A percentile compares a stretch with the other conserved stretches of the same genome.
Evolutionary conservation across 2,888 invertebrate species (phyloP).

Genomic region (Alentia gelatinosa): DNA sequence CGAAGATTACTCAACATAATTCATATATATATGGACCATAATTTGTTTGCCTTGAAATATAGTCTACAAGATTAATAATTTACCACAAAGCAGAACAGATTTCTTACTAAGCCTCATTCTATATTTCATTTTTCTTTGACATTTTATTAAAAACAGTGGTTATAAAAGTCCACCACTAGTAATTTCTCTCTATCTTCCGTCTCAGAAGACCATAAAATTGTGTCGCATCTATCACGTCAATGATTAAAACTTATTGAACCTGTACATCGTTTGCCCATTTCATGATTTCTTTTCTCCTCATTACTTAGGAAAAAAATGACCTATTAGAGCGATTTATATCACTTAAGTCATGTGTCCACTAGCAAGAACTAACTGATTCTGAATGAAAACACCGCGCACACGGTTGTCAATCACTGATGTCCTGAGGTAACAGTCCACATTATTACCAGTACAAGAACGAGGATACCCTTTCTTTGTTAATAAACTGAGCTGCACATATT

Average conservation of each 20-base stretch:
- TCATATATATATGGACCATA: no score
- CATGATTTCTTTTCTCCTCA: neutral
- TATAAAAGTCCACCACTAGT: neutral
- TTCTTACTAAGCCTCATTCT: neutral
- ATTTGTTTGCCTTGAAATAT: no score
- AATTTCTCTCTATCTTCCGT: neutral
- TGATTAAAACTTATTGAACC: conserved; percentile 6
- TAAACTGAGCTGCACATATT: neutral
- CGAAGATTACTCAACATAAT: no score
- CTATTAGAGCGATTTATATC: neutral
- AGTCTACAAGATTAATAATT: no score
- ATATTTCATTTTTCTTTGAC: neutral
- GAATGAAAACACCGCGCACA: neutral
- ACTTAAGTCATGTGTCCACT: neutral
- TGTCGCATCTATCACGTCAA: neutral
- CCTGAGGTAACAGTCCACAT: neutral
- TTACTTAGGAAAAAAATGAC: neutral
- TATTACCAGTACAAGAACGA: neutral
- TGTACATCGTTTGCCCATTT: neutral
- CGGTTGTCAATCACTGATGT: neutral
- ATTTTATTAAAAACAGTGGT: conserved; percentile 16
- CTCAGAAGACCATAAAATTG: conserved; percentile 2
- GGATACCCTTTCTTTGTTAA: neutral
- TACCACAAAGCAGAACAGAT: neutral
- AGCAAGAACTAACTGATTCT: neutral